phyloP scores from a whole-genome alignment of 2,113 vertebrate species.

The Prolemur simus region DNA sequence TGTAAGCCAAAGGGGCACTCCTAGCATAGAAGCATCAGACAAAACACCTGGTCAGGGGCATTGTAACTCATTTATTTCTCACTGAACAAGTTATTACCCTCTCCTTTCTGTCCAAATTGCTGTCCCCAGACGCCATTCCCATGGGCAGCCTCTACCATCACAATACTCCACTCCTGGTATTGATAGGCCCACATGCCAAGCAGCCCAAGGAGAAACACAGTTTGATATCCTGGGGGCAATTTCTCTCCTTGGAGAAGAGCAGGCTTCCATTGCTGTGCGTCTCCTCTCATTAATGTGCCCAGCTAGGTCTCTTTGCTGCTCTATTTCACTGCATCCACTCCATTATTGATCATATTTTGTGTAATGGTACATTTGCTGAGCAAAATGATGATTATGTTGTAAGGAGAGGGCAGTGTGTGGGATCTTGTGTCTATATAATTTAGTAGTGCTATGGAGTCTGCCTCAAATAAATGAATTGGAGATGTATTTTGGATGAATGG shows the following conservation, averaged over 20 bases:
- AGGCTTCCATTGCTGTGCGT: not conserved
- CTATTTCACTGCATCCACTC: constrained; percentile 31
- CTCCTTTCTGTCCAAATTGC: not conserved
- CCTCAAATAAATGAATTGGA: not conserved
- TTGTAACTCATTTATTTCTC: not conserved
- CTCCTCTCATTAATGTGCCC: not conserved
- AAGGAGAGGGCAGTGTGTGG: not conserved
- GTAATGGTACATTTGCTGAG: constrained; percentile 37
- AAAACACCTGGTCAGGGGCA: not conserved
- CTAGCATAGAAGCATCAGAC: not conserved
- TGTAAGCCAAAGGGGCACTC: constrained; percentile 23
- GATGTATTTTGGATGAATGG: not conserved
- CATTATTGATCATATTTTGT: constrained; percentile 36
- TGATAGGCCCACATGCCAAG: not conserved
- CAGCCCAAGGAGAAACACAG: not conserved
- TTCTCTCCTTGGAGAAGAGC: not conserved
- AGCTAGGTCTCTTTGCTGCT: constrained; percentile 25
- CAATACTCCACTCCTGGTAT: not conserved
- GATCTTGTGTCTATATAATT: not conserved
- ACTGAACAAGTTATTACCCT: constrained; percentile 26
- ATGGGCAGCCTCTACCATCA: not conserved
- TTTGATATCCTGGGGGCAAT: constrained; percentile 34
- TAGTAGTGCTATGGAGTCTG: not conserved
- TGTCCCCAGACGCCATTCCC: not conserved
- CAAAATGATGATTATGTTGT: constrained; percentile 28